Conservation (phyloP, 1,140 invertebrate species). For the Zaprionus taronus region DNA sequence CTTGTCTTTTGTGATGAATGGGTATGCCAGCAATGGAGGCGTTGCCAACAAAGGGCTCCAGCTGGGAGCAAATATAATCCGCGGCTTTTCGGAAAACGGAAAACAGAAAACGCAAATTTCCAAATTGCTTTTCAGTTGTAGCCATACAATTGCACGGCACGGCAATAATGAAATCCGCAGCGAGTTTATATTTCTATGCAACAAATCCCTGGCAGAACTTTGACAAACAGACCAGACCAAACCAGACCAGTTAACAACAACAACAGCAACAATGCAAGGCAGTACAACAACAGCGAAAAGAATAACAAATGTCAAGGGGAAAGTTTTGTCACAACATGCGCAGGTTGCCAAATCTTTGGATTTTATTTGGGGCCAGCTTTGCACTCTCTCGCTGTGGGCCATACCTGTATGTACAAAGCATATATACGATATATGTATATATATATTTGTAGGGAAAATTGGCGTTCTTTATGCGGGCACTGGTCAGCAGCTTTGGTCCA, state of each 20-base stretch:
- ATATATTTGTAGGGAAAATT: slow-evolving; percentile 18
- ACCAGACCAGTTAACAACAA: slow-evolving; percentile 20
- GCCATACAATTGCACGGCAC: not conserved
- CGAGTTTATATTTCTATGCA: slow-evolving; percentile 29
- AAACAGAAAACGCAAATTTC: slow-evolving; percentile 28
- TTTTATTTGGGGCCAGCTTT: slow-evolving; percentile 22
- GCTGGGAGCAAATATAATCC: slow-evolving; percentile 33
- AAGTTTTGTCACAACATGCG: slow-evolving; percentile 27
- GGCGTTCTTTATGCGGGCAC: slow-evolving; percentile 19
- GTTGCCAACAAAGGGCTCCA: not conserved
- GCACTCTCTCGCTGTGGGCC: not conserved
- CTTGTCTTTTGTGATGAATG: not conserved
- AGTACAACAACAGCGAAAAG: slow-evolving; percentile 6
- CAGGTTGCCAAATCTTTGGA: slow-evolving; percentile 13
- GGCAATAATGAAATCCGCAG: slow-evolving; percentile 70
- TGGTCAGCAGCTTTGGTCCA: slow-evolving; percentile 5
- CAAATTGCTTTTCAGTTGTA: slow-evolving; percentile 47
- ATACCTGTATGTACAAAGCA: not conserved
- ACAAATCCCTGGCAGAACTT: slow-evolving; percentile 62
- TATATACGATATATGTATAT: too few species aligned
- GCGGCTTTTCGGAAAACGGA: slow-evolving; percentile 16
- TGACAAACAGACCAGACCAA: slow-evolving; percentile 31
- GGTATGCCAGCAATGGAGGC: not conserved
- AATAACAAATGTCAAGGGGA: slow-evolving; percentile 26
- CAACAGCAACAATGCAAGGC: not conserved